phyloP scores from a whole-genome alignment of 2,888 invertebrate genomes.

The Bibio marci region DNA sequence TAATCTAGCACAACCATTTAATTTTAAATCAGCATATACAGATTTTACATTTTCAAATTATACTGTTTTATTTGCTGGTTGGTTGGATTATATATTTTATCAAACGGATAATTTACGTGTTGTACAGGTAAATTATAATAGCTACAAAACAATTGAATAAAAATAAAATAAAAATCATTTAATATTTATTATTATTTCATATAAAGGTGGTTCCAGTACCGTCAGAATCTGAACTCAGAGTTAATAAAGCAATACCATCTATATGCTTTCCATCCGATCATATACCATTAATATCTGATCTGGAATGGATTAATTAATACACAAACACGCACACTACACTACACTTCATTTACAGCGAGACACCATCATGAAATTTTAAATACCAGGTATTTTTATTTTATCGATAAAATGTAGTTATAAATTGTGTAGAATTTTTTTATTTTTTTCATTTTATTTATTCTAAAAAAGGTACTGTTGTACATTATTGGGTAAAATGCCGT shows the following conservation, averaged over 20 bases:
- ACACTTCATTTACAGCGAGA: too few relatives aligned
- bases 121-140: constrained; percentile 34
- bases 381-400: too few relatives aligned
- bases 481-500: too few relatives aligned
- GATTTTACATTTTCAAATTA: constrained; percentile 72
- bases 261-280: constrained; percentile 88
- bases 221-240: constrained; percentile 52
- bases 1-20: constrained; percentile 42
- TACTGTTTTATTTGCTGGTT: constrained; percentile 63
- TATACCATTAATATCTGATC: constrained; percentile 70
- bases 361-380: too few relatives aligned
- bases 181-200: constrained; percentile 6
- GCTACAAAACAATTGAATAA: constrained; percentile 6
- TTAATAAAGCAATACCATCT: constrained; percentile 69
- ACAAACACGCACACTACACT: too few relatives aligned
- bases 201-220: constrained; percentile 66
- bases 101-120: constrained; percentile 45
- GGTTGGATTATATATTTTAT: constrained; percentile 84
- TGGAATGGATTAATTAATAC: constrained; percentile 32
- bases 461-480: too few relatives aligned
- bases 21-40: constrained; percentile 65
- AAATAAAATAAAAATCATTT: not conserved
- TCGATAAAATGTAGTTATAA: too few relatives aligned
- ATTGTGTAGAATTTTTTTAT: too few relatives aligned
- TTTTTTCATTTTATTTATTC: too few relatives aligned